Percentiles rank a stretch among this genome's conserved stretches.
These are phyloP conservation scores for Peromyscus leucopus DNA, from an alignment of 2,113 vertebrate genomes.

Conservation along the genomic window DNA sequence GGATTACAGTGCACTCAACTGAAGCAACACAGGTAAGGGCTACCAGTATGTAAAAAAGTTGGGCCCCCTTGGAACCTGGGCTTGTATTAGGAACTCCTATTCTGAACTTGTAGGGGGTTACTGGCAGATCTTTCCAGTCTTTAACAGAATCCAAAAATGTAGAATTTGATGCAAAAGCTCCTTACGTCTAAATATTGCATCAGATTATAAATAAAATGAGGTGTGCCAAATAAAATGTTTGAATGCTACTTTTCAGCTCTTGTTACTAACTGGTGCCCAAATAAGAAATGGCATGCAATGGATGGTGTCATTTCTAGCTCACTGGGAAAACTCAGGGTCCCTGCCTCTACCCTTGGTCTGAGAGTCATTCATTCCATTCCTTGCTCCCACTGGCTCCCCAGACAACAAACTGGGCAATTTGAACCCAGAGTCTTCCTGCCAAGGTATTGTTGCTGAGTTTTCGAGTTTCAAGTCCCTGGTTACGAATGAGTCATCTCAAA, in stretches of 20 bases:
- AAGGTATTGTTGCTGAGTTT: conserved; percentile 44
- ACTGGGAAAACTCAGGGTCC: neutral
- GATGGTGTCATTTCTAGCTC: neutral
- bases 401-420: neutral
- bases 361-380: too few species aligned
- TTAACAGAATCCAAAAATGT: conserved; percentile 58
- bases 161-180: neutral
- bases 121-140: conserved; percentile 6
- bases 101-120: neutral
- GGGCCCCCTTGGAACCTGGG: neutral
- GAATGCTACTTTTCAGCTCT: conserved; percentile 38
- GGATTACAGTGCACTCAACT: neutral
- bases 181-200: conserved; percentile 24
- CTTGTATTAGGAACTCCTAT: neutral
- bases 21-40: neutral
- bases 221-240: conserved; percentile 54
- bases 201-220: conserved; percentile 52
- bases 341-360: neutral
- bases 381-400: neutral
- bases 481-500: conserved; percentile 69
- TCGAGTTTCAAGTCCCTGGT: conserved; percentile 56
- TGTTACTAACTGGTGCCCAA: neutral
- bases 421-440: conserved; percentile 50
- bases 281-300: neutral
- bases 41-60: neutral